Percentiles rank a stretch among this genome's conserved stretches.
Conservation (phyloP, 2,113 vertebrate genomes). For the Mormoops blainvillei region DNA sequence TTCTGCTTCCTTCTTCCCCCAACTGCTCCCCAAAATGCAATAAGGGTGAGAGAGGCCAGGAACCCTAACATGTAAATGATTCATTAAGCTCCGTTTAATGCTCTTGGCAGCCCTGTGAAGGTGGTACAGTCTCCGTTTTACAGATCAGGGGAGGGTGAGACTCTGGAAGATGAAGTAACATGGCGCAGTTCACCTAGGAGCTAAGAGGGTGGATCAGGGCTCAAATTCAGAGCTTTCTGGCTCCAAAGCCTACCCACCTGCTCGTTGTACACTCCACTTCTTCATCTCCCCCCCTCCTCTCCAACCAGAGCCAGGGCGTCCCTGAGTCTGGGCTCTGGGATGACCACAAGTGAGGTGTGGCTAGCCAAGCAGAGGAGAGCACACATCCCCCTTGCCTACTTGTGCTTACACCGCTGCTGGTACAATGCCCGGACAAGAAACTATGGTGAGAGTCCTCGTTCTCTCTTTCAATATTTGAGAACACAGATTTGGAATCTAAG, state of each 20-base stretch:
- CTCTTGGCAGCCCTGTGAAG: not conserved
- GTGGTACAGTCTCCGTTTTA: not conserved
- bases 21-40: not conserved
- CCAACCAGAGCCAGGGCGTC: not conserved
- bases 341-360: not conserved
- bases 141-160: not conserved
- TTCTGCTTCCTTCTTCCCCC: not conserved
- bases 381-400: not conserved
- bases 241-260: not conserved
- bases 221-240: not conserved
- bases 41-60: not conserved
- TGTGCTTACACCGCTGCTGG: not conserved
- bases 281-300: not conserved
- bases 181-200: not conserved
- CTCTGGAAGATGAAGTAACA: not conserved
- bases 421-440: not conserved
- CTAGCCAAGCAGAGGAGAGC: not conserved
- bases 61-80: not conserved
- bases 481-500: not conserved
- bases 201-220: not conserved
- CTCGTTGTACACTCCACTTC: rapidly evolving
- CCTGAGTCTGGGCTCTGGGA: not conserved
- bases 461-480: not conserved
- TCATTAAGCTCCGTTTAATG: not conserved
- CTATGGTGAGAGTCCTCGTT: not conserved